Base-by-base conservation (phyloP, 2,888 invertebrate genomes). In the Cloeon dipterum region DNA sequence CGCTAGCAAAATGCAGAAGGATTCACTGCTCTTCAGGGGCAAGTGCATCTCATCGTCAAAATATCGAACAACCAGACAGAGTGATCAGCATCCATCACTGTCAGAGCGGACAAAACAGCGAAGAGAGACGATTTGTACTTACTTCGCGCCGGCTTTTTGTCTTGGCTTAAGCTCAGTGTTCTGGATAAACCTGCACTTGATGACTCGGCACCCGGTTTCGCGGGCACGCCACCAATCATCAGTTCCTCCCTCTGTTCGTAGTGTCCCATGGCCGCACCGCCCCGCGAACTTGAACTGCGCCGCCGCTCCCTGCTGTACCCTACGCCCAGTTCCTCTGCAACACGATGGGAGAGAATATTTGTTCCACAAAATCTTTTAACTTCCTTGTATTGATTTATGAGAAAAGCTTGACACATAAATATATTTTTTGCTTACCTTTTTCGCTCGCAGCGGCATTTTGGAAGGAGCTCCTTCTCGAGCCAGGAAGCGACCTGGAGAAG, bases 401-500 rank as follows among this genome's bases (percentile, higher is more conserved):
- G 8, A 8, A 21, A 8, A 10, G 5, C 5, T 29, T n/a, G 8
- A 11, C 29, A 7, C 11, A 29, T 29, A 29, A 8, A 8, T 23
- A 23, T n/a, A 23, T 23, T 8, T 23, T 8, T 23, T 23, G 8
- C 23, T 11, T 23, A 23, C 11, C 7, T 23, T 8, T 23, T 23
- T 23, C 7, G 23, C 67, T 70, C 57, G 54, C 66, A 14, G 29
- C 14, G 29, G n/a, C n/a, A n/a, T 29, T 29, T 47, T 83, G 82
- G 53, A 85, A 83, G 17, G 82, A 83, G 21, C 82, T 82, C 37
- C 83, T 66, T 39, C 83, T 64, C 11, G 82, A 83, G 7, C 83
- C 83, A 1, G 85, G 85, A 46, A 85, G 58, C 4, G 83, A 83
- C 48, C 78, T 68, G 17, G 83, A 83, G 55, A 82, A 82, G 56